Base-by-base conservation (phyloP, 64 coral and sea anemone species). In the Orbicella faveolata region DNA sequence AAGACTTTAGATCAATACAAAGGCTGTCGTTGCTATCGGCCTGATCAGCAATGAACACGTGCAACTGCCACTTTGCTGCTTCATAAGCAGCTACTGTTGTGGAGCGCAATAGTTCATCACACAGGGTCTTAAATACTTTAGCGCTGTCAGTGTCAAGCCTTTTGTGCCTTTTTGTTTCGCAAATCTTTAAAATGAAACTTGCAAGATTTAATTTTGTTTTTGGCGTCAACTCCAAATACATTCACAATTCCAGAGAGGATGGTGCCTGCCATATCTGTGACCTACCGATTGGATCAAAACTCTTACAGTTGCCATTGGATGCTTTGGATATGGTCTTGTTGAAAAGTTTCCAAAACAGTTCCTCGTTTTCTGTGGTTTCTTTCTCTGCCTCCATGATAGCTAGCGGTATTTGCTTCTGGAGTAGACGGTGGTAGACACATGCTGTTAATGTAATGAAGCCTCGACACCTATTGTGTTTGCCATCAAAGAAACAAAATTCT, bases 401-500 rank as follows among this genome's bases (percentile, higher is more conserved):
- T 30, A 30, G 30, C 30, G 30, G 30, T 30, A 30, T 30, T 30
- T 30, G 30, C 30, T 30, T 30, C 30, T 30, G 30, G 30, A 30
- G 30, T 30, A 30, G 30, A 30, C 0, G 30, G 30, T 30, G 30
- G 30, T 30, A 30, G 30, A 30, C 30, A 30, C 30, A 30, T 0
- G 30, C 30, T 30, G 30, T 30, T 30, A 89, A 30, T 23, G 87
- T 89, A 33, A 78, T 16, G 41, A 89, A 89, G 0, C 87, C 73
- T 0, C 76, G 16, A 53, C 88, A 89, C 14, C 76, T 36, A 67
- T 89, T 89, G 26, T 33, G 57, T 63, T 80, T 80, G 14, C 88
- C 88, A 34, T 89, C 88, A 79, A 89, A 89, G 17, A 64, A 87
- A 87, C 84, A 87, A 36, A 52, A 75, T 55, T 87, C 70, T 2